These are phyloP conservation scores for Lepidostoma basale DNA, from an alignment of 1,140 invertebrate genomes.

Conservation along the genomic window DNA sequence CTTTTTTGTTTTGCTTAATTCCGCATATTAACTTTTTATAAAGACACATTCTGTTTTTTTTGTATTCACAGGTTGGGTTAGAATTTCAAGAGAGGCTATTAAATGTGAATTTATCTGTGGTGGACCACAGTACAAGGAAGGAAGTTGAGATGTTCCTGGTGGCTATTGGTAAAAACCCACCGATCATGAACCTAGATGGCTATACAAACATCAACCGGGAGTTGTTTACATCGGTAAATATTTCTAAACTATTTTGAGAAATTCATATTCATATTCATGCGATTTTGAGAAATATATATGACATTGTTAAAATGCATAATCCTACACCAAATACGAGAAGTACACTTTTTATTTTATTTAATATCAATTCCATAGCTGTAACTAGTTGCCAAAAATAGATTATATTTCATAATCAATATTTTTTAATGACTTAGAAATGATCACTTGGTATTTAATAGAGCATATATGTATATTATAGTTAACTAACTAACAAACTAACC, in stretches of 20 bases:
- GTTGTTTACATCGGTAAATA: slow-evolving; percentile 66
- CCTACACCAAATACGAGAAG: no score
- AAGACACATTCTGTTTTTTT: neutral
- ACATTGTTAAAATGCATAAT: no score
- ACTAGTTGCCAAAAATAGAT: neutral
- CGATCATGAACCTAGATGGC: slow-evolving; percentile 72
- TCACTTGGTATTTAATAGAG: no score
- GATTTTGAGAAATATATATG: no score
- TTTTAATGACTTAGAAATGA: neutral
- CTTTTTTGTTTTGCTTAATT: no score
- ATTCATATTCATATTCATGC: no score
- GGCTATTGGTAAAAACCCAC: slow-evolving; percentile 72
- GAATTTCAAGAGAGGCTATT: slow-evolving; percentile 69
- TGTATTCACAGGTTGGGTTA: slow-evolving; percentile 61
- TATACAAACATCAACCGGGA: slow-evolving; percentile 72
- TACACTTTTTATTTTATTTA: no score
- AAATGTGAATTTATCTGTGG: slow-evolving; percentile 67
- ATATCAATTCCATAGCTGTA: no score
- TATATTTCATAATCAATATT: neutral
- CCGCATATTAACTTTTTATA: neutral
- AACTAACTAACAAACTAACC: no score
- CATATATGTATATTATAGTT: no score
- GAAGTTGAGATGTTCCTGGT: slow-evolving; percentile 75
- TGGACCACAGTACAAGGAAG: slow-evolving; percentile 66
- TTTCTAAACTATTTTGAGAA: neutral